phyloP scores from a whole-genome alignment of 2,797 vertebrate genomes.

The Microtus californicus region DNA sequence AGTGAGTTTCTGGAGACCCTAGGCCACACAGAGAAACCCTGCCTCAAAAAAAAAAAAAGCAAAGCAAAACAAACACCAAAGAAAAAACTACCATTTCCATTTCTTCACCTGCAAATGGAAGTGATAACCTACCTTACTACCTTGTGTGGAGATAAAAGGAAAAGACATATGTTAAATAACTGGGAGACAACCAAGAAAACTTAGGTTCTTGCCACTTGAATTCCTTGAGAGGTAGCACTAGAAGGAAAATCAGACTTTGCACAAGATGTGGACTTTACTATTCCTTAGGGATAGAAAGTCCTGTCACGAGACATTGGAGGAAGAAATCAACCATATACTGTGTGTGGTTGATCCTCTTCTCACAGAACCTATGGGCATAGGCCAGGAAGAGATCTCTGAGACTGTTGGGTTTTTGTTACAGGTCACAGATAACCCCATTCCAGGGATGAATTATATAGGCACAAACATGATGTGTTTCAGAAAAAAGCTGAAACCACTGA shows the following conservation, averaged over 20 bases:
- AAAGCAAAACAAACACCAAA: background rate
- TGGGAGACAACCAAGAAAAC: background rate
- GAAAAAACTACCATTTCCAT: conserved; percentile 4
- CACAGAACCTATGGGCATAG: background rate
- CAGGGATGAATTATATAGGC: background rate
- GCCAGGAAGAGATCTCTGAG: background rate
- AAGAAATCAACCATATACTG: background rate
- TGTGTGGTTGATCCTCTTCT: background rate
- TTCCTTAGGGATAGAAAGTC: background rate
- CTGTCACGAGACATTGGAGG: background rate
- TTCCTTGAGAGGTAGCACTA: background rate
- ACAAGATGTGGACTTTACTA: background rate
- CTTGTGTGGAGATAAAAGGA: background rate
- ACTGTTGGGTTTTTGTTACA: background rate
- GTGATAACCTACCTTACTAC: background rate
- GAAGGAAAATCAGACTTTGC: background rate
- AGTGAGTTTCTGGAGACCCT: background rate
- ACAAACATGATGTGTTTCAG: background rate
- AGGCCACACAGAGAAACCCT: background rate
- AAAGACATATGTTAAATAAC: background rate
- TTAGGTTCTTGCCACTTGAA: background rate
- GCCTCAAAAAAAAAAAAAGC: background rate
- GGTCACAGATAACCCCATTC: background rate
- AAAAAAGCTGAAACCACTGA: background rate
- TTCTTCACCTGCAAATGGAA: conserved; percentile 3